phyloP scores from a whole-genome alignment of 2,113 vertebrate species.

The Motacilla alba region DNA sequence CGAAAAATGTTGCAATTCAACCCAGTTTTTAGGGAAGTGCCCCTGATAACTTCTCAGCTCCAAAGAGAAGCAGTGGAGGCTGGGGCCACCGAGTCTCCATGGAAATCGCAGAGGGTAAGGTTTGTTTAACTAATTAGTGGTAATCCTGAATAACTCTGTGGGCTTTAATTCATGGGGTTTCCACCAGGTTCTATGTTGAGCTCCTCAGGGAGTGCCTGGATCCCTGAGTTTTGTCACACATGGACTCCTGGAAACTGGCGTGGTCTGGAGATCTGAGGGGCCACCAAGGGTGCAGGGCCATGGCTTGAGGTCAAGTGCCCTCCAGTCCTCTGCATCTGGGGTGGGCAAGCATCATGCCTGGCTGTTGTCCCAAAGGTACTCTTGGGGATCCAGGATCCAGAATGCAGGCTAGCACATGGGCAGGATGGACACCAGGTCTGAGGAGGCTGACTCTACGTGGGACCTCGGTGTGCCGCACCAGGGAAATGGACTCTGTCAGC shows the following conservation, averaged over 20 bases:
- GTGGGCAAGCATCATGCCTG: neutral
- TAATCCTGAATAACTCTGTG: neutral
- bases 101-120: neutral
- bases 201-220: fast-evolving
- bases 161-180: neutral
- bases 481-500: neutral
- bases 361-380: neutral
- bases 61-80: neutral
- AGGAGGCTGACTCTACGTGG: neutral
- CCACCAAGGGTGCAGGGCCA: neutral
- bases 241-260: neutral
- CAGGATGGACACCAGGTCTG: neutral
- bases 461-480: neutral
- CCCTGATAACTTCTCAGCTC: neutral
- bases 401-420: neutral
- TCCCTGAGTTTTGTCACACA: neutral
- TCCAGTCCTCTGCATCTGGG: neutral
- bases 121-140: neutral
- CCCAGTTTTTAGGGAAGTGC: neutral
- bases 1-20: neutral
- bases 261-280: neutral
- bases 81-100: neutral
- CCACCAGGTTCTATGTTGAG: neutral
- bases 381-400: neutral
- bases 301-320: neutral